Evolutionary conservation across 1,140 invertebrate species (phyloP).

Genomic region (Atta cephalotes): DNA sequence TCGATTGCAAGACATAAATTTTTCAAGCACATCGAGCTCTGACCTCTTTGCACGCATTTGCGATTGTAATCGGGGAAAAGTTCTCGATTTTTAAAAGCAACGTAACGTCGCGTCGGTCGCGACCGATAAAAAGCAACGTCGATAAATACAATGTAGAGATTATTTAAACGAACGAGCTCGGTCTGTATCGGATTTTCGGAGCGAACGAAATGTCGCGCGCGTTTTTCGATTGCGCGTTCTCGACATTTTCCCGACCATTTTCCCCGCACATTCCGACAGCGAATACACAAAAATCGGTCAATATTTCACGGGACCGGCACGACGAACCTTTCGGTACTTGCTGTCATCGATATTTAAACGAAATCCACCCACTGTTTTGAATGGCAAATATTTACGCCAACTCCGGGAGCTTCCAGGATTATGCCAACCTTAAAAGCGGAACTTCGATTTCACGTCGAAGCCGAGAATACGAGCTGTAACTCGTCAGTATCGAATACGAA

Average conservation of each 20-base stretch:
- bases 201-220: conserved; percentile 23
- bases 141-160: conserved; percentile 64
- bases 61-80: conserved; percentile 48
- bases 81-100: conserved; percentile 44
- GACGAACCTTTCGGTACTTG: conserved; percentile 24
- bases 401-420: conserved; percentile 44
- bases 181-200: conserved; percentile 56
- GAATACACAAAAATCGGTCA: conserved; percentile 59
- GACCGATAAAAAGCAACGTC: conserved; percentile 52
- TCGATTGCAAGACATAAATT: conserved; percentile 25
- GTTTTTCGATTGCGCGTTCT: conserved; percentile 58
- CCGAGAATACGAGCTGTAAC: conserved; percentile 41
- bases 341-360: conserved; percentile 63
- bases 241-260: conserved; percentile 40
- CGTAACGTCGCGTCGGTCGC: conserved; percentile 2
- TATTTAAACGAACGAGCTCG: conserved; percentile 62
- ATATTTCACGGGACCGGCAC: conserved; percentile 48
- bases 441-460: conserved; percentile 15
- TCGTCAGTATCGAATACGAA: conserved; percentile 36
- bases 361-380: conserved; percentile 60
- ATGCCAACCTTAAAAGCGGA: conserved; percentile 54
- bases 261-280: not conserved
- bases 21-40: not conserved
- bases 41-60: conserved; percentile 22
- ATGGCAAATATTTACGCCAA: conserved; percentile 61